Base-by-base conservation (phyloP, 2,113 vertebrate genomes). In the Dolichallabes microphthalmus region DNA sequence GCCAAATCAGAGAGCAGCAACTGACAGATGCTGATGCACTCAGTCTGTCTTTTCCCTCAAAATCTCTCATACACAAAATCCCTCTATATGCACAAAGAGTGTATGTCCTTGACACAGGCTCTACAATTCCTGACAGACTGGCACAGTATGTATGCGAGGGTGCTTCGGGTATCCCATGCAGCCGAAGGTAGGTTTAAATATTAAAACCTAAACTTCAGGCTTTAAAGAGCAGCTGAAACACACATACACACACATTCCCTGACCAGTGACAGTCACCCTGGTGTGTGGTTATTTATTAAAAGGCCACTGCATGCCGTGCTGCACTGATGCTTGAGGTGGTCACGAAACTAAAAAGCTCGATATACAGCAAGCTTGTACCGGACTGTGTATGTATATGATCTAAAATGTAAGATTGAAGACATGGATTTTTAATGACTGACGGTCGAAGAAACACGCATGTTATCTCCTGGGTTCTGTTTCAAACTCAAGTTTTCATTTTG, bases 41-140 rank as follows among this genome's bases (percentile, higher is more conserved):
- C 84, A 88, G 74, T 66, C 78, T 63, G 32, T 55, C 69, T 55
- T 69, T 77, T 71, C 53, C 86, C 88, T 90, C 88, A 0, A 35
- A 57, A 78, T 88, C 89, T 58, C 88, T 86, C 32, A 85, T 39
- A 25, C 15, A 82, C 52, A 66, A 61, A 39, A 35, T 57, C 39
- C 58, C 4, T 86, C 78, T 71, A 82, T 88, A 77, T 83, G 89
- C 82, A 66, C 86, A 91, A 89, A 92, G 88, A 89, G 87, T 77
- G 86, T 82, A 87, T 92, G 92, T 87, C 92, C 92, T 93, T 94
- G 92, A 93, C 91, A 91, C 92, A 90, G 87, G 88, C 90, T 91
- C 90, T 91, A 91, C 91, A 90, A 92, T 92, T 92, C 91, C 91
- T 94, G 93, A 93, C 92, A 92, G 91, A 91, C 88, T 52, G 84